Evolutionary conservation across 2,888 invertebrate species (phyloP).

Genomic region (Troides oblongomaculatus): DNA sequence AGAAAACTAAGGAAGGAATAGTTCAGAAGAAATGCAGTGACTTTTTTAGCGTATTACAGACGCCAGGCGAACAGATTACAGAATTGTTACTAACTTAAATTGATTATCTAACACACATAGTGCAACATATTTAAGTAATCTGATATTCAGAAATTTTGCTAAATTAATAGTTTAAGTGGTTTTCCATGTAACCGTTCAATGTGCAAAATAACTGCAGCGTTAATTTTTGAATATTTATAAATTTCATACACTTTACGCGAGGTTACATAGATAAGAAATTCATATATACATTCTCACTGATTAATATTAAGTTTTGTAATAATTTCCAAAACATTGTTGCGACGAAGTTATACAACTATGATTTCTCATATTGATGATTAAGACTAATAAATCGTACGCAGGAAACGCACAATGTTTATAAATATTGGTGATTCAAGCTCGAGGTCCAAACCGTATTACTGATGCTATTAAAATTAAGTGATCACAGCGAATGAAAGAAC

Average conservation of each 20-base stretch:
- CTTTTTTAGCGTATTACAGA: too few relatives aligned
- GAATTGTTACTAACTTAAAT: background rate
- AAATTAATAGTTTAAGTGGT: slow-evolving; percentile 1
- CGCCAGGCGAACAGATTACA: background rate
- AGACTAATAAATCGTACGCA: background rate
- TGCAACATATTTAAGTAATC: background rate
- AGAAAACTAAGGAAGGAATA: too few relatives aligned
- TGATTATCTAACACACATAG: background rate
- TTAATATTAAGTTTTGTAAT: background rate
- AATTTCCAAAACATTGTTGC: background rate
- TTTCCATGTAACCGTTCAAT: background rate
- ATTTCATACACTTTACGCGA: background rate
- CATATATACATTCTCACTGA: background rate
- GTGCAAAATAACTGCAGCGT: background rate
- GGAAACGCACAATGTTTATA: slow-evolving; percentile 14
- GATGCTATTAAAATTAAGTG: slow-evolving; percentile 16
- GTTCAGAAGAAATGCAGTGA: too few relatives aligned
- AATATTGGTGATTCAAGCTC: slow-evolving; percentile 19
- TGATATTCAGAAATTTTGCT: background rate
- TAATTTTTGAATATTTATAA: slow-evolving; percentile 1
- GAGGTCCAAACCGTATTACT: slow-evolving; percentile 6
- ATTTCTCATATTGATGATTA: slow-evolving; percentile 9
- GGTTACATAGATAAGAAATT: background rate
- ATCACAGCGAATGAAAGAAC: slow-evolving; percentile 9
- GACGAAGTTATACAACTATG: slow-evolving; percentile 5